Evolutionary conservation across 2,888 invertebrate genomes (phyloP).

Genomic region (Tenthredo notha): DNA sequence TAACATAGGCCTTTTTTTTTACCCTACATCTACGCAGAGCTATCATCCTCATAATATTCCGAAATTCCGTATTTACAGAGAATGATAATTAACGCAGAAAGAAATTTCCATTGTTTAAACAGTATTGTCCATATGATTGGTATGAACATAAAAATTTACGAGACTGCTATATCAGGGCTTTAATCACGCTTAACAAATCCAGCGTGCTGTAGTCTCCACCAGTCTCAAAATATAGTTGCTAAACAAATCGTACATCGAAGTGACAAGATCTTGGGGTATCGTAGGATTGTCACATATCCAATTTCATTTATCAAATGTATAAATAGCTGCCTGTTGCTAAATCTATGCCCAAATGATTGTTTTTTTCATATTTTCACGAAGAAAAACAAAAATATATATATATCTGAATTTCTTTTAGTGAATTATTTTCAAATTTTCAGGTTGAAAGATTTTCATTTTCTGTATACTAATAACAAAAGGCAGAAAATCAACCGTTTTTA

Average conservation of each 20-base stretch:
- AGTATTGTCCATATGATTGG: constrained; percentile 10
- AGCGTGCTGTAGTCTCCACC: constrained; percentile 30
- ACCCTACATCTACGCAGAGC: background rate
- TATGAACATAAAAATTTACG: constrained; percentile 16
- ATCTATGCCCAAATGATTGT: background rate
- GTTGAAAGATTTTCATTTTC: background rate
- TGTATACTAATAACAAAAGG: background rate
- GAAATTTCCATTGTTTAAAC: constrained; percentile 31
- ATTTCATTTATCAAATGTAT: background rate
- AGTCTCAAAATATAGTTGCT: constrained; percentile 44
- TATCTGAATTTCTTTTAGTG: background rate
- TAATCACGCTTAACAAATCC: constrained; percentile 9
- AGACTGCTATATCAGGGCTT: constrained; percentile 17
- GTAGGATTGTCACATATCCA: background rate
- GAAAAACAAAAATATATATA: background rate
- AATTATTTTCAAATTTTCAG: background rate
- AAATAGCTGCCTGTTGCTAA: constrained; percentile 38
- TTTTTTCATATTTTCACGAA: background rate
- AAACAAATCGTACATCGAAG: constrained; percentile 41
- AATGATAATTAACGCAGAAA: background rate
- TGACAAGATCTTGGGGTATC: background rate
- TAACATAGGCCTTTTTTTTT: background rate
- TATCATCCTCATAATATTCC: background rate
- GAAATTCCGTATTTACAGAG: background rate
- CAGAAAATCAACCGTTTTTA: background rate